A percentile compares a stretch with the other conserved stretches of the same genome.
Conservation (phyloP, 2,113 vertebrate genomes). For the Pycnonotus jocosus region DNA sequence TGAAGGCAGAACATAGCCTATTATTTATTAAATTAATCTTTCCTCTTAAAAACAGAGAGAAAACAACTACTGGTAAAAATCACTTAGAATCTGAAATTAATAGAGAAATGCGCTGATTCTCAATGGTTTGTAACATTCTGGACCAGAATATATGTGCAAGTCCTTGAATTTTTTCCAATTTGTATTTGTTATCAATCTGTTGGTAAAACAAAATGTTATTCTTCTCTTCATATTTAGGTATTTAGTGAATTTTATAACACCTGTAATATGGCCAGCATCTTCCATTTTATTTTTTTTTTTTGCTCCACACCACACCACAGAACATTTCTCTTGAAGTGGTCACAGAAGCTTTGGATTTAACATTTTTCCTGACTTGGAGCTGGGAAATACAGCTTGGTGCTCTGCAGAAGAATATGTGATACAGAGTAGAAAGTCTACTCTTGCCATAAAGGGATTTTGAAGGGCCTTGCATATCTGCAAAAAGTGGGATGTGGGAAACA, state of each 20-base stretch:
- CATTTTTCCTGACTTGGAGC: not conserved
- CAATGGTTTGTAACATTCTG: not conserved
- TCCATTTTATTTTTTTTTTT: not conserved
- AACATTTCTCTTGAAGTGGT: not conserved
- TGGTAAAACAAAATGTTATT: not conserved
- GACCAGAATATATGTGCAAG: not conserved
- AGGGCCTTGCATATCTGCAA: not conserved
- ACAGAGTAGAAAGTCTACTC: not conserved
- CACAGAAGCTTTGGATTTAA: not conserved
- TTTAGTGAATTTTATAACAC: not conserved
- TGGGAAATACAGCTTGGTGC: not conserved
- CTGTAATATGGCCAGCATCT: not conserved
- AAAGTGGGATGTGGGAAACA: not conserved
- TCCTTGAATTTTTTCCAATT: not conserved
- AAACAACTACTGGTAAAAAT: not conserved
- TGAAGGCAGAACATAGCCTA: not conserved
- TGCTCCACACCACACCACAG: not conserved
- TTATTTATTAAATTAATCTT: not conserved
- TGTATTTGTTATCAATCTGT: not conserved
- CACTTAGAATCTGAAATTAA: not conserved
- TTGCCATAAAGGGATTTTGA: not conserved
- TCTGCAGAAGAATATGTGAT: not conserved
- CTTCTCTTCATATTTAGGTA: not conserved
- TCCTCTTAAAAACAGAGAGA: not conserved
- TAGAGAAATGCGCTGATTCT: not conserved